phyloP scores from a whole-genome alignment of 2,888 invertebrate species.

The Tiliacea aurago region DNA sequence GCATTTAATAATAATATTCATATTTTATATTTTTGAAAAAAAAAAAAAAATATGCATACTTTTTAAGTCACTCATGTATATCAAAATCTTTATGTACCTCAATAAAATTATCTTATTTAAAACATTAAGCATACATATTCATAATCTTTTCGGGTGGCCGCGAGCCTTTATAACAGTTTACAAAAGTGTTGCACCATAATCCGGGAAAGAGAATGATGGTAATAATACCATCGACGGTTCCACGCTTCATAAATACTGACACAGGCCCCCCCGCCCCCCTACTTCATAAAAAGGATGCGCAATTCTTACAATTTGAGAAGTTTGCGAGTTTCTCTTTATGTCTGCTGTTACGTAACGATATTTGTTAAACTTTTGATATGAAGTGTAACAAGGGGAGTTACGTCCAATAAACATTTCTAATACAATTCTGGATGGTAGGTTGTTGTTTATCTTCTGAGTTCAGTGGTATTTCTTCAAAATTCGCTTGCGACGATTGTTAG shows the following conservation, averaged over 20 bases:
- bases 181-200: conserved; percentile 70
- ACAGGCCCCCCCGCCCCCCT: conserved; percentile 28
- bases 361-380: conserved; percentile 64
- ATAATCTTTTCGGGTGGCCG: conserved; percentile 54
- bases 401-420: conserved; percentile 59
- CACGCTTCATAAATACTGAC: conserved; percentile 65
- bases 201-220: conserved; percentile 69
- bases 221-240: conserved; percentile 68
- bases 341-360: conserved; percentile 58
- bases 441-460: conserved; percentile 28
- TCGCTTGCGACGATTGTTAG: not conserved
- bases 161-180: conserved; percentile 68
- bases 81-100: too few species aligned
- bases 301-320: conserved; percentile 66
- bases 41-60: too few species aligned
- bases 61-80: too few species aligned
- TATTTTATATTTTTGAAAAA: too few species aligned
- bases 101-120: too few species aligned
- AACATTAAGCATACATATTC: conserved; percentile 25
- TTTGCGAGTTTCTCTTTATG: conserved; percentile 65
- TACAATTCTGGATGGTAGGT: conserved; percentile 26
- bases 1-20: too few species aligned
- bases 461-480: not conserved
- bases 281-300: conserved; percentile 66
- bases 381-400: conserved; percentile 57